Evolutionary conservation across 2,888 invertebrate genomes (phyloP).

Genomic region (Drosophila peninsularis): DNA sequence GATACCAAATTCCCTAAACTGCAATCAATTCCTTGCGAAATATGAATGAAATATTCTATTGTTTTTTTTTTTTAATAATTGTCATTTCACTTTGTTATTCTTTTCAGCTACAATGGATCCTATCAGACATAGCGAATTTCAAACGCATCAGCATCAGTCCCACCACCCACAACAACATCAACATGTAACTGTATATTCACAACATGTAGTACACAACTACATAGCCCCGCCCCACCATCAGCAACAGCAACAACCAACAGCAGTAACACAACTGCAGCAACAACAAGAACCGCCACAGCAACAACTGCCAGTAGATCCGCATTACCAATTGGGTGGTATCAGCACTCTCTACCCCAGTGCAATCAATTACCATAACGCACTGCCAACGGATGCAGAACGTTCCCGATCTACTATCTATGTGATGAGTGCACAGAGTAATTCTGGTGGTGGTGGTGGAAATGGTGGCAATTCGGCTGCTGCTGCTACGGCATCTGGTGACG

Average conservation of each 20-base stretch:
- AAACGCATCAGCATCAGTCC: constrained; percentile 66
- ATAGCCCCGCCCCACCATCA: constrained; percentile 29
- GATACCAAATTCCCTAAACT: no score
- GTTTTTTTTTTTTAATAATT: no score
- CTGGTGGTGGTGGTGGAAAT: constrained; percentile 11
- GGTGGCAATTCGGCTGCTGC: constrained; percentile 24
- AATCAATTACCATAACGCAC: constrained; percentile 37
- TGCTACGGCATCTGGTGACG: constrained; percentile 42
- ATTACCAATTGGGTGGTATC: constrained; percentile 23
- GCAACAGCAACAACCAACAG: constrained; percentile 16
- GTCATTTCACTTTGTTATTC: constrained; percentile 8
- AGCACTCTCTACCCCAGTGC: constrained; percentile 31
- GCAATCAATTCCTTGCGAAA: no score
- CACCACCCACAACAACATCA: constrained; percentile 45
- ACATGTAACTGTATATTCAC: constrained; percentile 43
- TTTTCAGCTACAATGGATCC: constrained; percentile 75
- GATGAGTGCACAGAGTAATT: constrained; percentile 26
- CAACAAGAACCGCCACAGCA: constrained; percentile 10
- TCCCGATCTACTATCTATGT: constrained; percentile 43
- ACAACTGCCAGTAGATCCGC: constrained; percentile 23
- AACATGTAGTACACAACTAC: constrained; percentile 35
- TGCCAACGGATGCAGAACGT: constrained; percentile 31
- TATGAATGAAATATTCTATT: no score
- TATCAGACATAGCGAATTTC: constrained; percentile 80
- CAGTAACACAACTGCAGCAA: constrained; percentile 20